Evolutionary conservation across 2,113 vertebrate species (phyloP).

Genomic region (Danionella cerebrum): DNA sequence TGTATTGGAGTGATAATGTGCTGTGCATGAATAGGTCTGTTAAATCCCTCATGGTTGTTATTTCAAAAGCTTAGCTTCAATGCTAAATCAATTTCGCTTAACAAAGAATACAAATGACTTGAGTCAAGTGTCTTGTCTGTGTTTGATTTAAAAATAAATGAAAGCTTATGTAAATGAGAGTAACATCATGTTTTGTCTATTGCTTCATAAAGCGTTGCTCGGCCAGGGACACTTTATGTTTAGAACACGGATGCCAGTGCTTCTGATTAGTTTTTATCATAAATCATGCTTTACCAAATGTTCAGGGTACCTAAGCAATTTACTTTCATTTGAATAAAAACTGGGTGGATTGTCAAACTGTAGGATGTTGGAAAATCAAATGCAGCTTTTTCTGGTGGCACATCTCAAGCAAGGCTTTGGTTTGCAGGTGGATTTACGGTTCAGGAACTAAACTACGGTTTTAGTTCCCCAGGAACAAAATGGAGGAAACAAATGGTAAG

Average conservation of each 20-base stretch:
- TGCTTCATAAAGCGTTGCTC: not conserved
- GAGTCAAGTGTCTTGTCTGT: not conserved
- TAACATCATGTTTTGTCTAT: not conserved
- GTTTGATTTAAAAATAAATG: not conserved
- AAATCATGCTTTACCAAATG: not conserved
- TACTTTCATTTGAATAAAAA: no score
- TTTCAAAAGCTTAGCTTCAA: not conserved
- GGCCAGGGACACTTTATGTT: not conserved
- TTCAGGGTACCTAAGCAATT: no score
- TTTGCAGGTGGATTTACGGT: no score
- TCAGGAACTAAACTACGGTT: no score
- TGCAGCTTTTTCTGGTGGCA: no score
- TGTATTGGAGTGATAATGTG: not conserved
- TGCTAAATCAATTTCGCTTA: not conserved
- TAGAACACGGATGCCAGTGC: not conserved
- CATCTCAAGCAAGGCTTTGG: no score
- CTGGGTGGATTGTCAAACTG: no score
- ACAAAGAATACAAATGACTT: not conserved
- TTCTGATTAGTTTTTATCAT: not conserved
- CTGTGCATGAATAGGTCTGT: not conserved
- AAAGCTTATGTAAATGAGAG: slow-evolving; percentile 6
- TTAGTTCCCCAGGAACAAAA: no score
- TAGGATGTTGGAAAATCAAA: no score
- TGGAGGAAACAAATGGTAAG: no score
- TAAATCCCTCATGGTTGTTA: slow-evolving; percentile 1